Percentiles rank a stretch among this genome's conserved stretches.
These are phyloP conservation scores for Ancistrus triradiatus DNA, from an alignment of 2,113 vertebrate genomes.

Conservation along the genomic window DNA sequence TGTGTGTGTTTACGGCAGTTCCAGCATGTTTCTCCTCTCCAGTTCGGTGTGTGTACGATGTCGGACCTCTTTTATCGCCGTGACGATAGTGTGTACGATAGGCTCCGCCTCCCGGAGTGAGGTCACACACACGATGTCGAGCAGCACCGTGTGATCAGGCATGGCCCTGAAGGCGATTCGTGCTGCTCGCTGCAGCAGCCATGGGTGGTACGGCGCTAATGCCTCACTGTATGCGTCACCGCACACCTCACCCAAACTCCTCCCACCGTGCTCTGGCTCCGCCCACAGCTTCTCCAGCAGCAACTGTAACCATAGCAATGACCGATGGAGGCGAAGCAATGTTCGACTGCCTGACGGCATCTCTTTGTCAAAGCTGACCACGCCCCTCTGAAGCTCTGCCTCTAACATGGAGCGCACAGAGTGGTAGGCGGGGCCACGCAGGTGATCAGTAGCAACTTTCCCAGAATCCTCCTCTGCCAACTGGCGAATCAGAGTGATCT, in stretches of 20 bases:
- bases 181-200: constrained; percentile 70
- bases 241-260: constrained; percentile 54
- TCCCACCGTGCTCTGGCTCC: constrained; percentile 37
- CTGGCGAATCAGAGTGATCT: constrained; percentile 57
- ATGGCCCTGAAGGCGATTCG: constrained; percentile 73
- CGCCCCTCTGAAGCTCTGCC: constrained; percentile 51
- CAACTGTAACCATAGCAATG: constrained; percentile 68
- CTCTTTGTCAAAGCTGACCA: constrained; percentile 49
- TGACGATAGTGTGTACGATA: constrained; percentile 56
- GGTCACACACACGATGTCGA: constrained; percentile 64
- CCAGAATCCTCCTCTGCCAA: constrained; percentile 39
- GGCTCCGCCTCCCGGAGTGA: constrained; percentile 52
- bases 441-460: neutral
- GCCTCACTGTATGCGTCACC: constrained; percentile 70
- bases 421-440: constrained; percentile 46
- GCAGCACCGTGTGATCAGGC: constrained; percentile 64
- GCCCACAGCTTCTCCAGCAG: constrained; percentile 58
- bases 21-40: constrained; percentile 53
- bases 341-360: constrained; percentile 60
- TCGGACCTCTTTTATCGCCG: constrained; percentile 55
- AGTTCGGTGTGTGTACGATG: constrained; percentile 58
- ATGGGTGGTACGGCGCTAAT: constrained; percentile 74
- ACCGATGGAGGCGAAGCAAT: constrained; percentile 65
- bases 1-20: constrained; percentile 50
- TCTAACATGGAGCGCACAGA: constrained; percentile 61